Evolutionary conservation across 1,140 invertebrate genomes (phyloP), one percentile per base, ranked within the genome.

Genomic region (Ceratina calcarata): DNA sequence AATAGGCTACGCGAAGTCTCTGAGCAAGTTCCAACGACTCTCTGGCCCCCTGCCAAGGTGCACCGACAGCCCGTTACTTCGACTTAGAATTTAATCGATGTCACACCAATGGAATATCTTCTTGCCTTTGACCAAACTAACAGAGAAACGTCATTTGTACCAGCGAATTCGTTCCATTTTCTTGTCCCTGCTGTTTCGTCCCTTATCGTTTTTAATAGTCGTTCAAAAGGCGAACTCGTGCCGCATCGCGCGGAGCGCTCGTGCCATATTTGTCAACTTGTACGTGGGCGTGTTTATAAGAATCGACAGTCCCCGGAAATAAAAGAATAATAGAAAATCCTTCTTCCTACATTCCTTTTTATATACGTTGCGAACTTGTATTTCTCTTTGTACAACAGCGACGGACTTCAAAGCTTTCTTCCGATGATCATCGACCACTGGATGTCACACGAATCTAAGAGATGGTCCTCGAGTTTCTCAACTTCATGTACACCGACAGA

Each of bases 21-120:
- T 32, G 53, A 79, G 77, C 70, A 74, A 79, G 65, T 67, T 72
- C 68, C 68, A 78, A 78, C 68, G 76, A 72, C 49, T 37, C 68
- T 37, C 49, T 64, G 68, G 76, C 49, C 32, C 27, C 49, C 27
- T 60, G 76, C 76, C 68, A 77, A 61, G 24, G 24, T 69, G 57
- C 37, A 62, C 74, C 75, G 45, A 62, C 49, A 55, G 16, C 67
- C 8, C 37, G 22, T 15, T 20, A 18, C 45, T 32, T 18, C 20
- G 57, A 32, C 55, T 78, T 53, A 12, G 32, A 62, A 53, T 71
- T 53, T 61, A 18, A 71, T 78, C 57, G 45, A 61, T 24, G 6
- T 15, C 22, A 16, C 32, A 8, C 27, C 61, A 7, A 12, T 18
- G 18, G 24, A 18, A 32, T 13, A 24, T 4, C 58, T 27, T 7